Percentiles rank a stretch among this genome's conserved stretches.
phyloP scores from a whole-genome alignment of 2,888 invertebrate species.

The Phragmatobia fuliginosa region DNA sequence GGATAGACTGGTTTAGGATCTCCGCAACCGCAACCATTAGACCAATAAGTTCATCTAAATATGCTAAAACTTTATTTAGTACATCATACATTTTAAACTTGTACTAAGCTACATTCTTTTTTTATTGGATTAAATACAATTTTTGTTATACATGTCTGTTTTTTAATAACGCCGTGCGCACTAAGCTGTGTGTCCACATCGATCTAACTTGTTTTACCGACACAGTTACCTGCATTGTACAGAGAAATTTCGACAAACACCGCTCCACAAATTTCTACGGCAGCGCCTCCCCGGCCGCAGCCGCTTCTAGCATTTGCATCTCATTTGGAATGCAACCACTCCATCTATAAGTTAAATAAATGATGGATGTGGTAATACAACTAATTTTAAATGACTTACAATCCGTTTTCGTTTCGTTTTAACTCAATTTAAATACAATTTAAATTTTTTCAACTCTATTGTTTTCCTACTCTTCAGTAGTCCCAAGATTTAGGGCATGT shows the following conservation, averaged over 20 bases:
- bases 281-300: conserved; percentile 59
- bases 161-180: conserved; percentile 3
- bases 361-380: conserved; percentile 51
- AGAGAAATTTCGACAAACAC: conserved; percentile 55
- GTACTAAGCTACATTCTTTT: neutral
- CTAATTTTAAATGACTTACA: neutral
- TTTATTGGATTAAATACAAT: neutral
- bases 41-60: no score
- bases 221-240: conserved; percentile 42
- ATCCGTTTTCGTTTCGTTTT: neutral
- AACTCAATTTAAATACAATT: neutral
- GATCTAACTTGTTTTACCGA: conserved; percentile 28
- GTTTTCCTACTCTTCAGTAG: neutral
- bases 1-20: no score
- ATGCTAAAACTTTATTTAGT: no score
- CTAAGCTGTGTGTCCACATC: conserved; percentile 26
- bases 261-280: conserved; percentile 52
- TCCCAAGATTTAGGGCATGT: no score
- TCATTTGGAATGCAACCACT: conserved; percentile 73
- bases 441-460: neutral
- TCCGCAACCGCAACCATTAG: no score
- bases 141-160: neutral
- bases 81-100: no score
- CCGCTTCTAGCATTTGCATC: conserved; percentile 76
- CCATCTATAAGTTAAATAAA: conserved; percentile 23